A percentile compares a stretch with the other conserved stretches of the same genome.
Conservation (phyloP, 2,888 invertebrate species). For the Conops quadrifasciatus region DNA sequence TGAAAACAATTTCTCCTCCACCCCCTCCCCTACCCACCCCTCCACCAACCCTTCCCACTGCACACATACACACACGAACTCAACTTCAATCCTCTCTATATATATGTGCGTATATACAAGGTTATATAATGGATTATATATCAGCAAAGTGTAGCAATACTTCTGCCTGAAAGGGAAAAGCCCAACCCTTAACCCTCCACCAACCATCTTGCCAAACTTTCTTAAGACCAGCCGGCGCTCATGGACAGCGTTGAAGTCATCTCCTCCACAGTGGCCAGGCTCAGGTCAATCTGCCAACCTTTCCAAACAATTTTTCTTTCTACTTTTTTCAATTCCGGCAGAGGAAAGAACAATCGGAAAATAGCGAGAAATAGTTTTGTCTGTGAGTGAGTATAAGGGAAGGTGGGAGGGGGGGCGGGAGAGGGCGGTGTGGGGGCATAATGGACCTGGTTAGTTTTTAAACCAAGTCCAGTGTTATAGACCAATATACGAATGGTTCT, state of each 20-base stretch:
- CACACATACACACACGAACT: too few species aligned
- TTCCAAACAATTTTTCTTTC: neutral
- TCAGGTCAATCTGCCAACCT: too few species aligned
- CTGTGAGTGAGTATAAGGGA: too few species aligned
- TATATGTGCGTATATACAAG: neutral
- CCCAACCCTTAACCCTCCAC: neutral
- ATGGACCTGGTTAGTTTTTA: slow-evolving; percentile 2
- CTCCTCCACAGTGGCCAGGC: too few species aligned
- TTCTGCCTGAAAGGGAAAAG: neutral
- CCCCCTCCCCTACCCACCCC: too few species aligned
- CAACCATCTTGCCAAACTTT: neutral
- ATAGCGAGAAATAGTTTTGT: slow-evolving; percentile 6
- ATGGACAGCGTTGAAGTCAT: too few species aligned
- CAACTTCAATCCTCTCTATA: neutral
- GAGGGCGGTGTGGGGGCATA: neutral
- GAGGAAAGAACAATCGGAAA: slow-evolving; percentile 14
- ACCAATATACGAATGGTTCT: slow-evolving; percentile 18
- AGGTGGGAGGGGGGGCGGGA: neutral
- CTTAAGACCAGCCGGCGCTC: neutral
- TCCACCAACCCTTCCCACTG: neutral
- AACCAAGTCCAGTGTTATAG: slow-evolving; percentile 30
- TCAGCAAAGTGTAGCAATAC: slow-evolving; percentile 5
- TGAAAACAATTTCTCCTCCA: too few species aligned
- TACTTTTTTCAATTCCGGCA: neutral
- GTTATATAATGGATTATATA: slow-evolving; percentile 22